Percentiles rank a stretch among this genome's conserved stretches.
These are phyloP conservation scores for Muscicapa comitata DNA, from an alignment of 2,797 vertebrate genomes.

Conservation along the genomic window DNA sequence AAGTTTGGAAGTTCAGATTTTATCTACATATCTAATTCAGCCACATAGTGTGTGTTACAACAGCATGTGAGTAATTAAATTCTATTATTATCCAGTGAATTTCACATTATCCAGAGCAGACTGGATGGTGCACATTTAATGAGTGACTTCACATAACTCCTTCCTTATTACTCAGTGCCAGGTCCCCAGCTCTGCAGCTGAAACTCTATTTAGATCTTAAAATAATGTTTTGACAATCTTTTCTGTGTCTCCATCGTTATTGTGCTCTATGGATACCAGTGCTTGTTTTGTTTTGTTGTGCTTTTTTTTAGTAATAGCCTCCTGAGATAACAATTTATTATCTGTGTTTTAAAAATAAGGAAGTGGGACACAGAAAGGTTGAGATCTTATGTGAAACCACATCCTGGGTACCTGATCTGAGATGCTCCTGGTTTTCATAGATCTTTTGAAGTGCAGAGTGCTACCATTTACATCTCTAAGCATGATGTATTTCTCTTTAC, in stretches of 20 bases:
- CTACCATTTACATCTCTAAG: not conserved
- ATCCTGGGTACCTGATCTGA: not conserved
- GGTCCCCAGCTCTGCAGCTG: not conserved
- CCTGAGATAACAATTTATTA: not conserved
- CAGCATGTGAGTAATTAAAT: slow-evolving; percentile 37
- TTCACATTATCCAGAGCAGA: slow-evolving; percentile 23
- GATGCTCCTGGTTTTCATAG: not conserved
- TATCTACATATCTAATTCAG: not conserved
- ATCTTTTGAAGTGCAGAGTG: not conserved
- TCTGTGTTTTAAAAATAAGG: not conserved
- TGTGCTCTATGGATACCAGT: not conserved
- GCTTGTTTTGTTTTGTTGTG: not conserved
- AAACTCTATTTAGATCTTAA: not conserved
- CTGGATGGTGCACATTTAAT: not conserved
- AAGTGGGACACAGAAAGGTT: not conserved
- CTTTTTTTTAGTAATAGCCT: not conserved
- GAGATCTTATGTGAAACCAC: not conserved
- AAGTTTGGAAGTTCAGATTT: slow-evolving; percentile 16
- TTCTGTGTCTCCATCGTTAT: not conserved
- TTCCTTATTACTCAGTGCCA: slow-evolving; percentile 16
- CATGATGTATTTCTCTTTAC: not conserved
- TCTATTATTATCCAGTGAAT: slow-evolving; percentile 10
- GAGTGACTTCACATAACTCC: not conserved
- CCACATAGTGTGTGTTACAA: not conserved
- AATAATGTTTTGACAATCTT: not conserved